Evolutionary conservation across 1,140 invertebrate genomes (phyloP).

Genomic region (Steinernema khuongi): DNA sequence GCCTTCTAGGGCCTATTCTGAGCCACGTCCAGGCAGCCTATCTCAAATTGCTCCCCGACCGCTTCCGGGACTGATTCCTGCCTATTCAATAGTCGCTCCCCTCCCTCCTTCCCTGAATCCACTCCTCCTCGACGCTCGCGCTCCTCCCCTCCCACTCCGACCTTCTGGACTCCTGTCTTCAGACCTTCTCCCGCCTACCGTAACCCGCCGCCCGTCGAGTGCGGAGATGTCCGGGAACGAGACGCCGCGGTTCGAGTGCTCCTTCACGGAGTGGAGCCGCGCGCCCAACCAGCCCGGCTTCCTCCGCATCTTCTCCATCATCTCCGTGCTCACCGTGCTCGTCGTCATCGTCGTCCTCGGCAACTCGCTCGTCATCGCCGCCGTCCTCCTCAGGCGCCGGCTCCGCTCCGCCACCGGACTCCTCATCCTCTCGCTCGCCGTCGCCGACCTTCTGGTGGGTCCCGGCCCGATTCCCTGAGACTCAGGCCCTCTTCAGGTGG

Average conservation of each 20-base stretch:
- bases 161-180: neutral
- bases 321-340: constrained; percentile 55
- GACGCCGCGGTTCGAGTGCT: constrained; percentile 23
- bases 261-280: constrained; percentile 52
- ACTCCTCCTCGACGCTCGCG: neutral
- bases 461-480: neutral
- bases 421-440: constrained; percentile 76
- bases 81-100: too few species aligned
- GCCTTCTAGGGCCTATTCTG: too few species aligned
- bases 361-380: constrained; percentile 87
- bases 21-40: too few species aligned
- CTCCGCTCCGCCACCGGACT: constrained; percentile 80
- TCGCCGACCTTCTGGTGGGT: constrained; percentile 75
- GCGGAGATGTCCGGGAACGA: neutral
- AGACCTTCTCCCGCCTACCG: neutral
- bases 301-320: constrained; percentile 58
- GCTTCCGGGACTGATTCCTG: too few species aligned
- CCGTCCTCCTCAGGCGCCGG: constrained; percentile 78
- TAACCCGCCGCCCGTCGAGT: neutral
- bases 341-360: constrained; percentile 64
- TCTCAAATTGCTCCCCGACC: too few species aligned
- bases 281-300: constrained; percentile 53
- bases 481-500: constrained; percentile 42
- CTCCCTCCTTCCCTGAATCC: neutral
- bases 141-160: neutral